A percentile compares a stretch with the other conserved stretches of the same genome.
phyloP scores from a whole-genome alignment of 2,113 vertebrate genomes.

The Callaeas wilsoni region DNA sequence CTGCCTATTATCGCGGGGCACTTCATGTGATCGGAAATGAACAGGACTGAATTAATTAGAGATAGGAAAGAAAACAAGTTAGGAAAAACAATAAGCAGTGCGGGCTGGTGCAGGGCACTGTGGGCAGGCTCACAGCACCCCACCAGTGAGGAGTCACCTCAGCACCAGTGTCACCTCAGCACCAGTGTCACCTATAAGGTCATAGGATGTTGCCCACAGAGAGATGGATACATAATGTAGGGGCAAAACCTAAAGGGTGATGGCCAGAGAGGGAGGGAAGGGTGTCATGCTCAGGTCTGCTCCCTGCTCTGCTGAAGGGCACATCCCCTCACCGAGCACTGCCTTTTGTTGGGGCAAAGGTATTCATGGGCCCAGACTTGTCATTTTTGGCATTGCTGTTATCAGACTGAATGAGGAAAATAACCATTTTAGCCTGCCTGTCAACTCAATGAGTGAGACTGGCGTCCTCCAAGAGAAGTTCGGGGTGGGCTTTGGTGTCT shows the following conservation, averaged over 20 bases:
- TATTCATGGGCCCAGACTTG: neutral
- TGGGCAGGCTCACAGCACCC: neutral
- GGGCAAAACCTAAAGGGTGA: neutral
- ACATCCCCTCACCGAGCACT: neutral
- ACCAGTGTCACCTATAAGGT: neutral
- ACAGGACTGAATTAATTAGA: neutral
- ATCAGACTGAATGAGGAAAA: neutral
- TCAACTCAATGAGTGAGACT: neutral
- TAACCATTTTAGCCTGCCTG: neutral
- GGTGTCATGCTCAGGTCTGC: neutral
- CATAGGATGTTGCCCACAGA: neutral
- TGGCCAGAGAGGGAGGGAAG: neutral
- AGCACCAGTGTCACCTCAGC: neutral
- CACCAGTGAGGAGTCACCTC: neutral
- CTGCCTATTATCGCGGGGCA: neutral
- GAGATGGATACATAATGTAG: rapidly evolving
- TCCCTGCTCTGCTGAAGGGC: neutral
- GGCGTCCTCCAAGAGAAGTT: neutral
- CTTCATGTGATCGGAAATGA: neutral
- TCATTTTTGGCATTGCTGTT: neutral
- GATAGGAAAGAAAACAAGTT: neutral
- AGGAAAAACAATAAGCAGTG: neutral
- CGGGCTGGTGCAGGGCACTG: neutral
- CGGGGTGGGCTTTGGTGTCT: neutral
- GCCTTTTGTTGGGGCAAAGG: neutral